Evolutionary conservation across 2,888 invertebrate genomes (phyloP), one percentile per base, ranked within the genome.

Genomic region (Ryuthela nishihirai): DNA sequence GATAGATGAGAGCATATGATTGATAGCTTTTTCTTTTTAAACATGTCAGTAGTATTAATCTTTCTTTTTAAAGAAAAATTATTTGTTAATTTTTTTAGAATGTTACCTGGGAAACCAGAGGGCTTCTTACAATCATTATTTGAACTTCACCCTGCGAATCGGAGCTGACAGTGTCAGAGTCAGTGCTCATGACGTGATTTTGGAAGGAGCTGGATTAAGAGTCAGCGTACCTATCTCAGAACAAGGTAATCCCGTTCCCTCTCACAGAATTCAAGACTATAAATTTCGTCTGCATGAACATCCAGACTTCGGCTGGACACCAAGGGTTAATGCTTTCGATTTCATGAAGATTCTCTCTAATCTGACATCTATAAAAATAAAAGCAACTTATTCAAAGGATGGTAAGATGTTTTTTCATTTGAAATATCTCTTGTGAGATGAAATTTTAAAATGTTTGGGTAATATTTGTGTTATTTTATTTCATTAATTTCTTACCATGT

Each of bases 341-440:
- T 98, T 95, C 72, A 88, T 97, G 76, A 88, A 90, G 0, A 83
- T 99, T 32, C 80, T 99, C 6, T 85, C 94, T 43, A 95, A 99
- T 73, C 72, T 99, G 50, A 97, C 95, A 0, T 86, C 93, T 0
- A 86, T 99, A 38, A 92, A 89, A 76, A 91, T 99, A 54, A 82
- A 94, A 53, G 98, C 88, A 23, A 93, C 93, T 0, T 99, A 92
- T 75, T 85, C 87, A 2, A 82, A 81, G 48, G 83, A 83, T 68
- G 92, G 92, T 70, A 78, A 66, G 43, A 35, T 17, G 18, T 12
- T 23, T 5, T 1, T 25, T 36, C 24, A 29, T 21, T 17, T 18
- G n/a, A n/a, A n/a, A n/a, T n/a, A n/a, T n/a, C n/a, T n/a, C n/a
- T n/a, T n/a, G n/a, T n/a, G n/a, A n/a, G n/a, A n/a, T n/a, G n/a